Conservation (phyloP, 1,140 invertebrate species). For the Campoletis sonorensis region DNA sequence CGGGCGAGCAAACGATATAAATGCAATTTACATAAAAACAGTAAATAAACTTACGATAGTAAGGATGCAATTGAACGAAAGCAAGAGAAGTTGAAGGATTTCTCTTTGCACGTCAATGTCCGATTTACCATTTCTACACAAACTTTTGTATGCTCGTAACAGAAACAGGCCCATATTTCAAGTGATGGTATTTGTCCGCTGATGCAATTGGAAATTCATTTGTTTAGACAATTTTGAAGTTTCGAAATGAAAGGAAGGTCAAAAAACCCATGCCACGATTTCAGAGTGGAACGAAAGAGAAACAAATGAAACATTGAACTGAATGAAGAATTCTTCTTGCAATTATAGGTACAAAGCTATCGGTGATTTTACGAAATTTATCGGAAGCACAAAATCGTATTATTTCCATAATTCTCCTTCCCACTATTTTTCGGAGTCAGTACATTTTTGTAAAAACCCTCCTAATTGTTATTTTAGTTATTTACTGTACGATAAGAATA, state of each 20-base stretch:
- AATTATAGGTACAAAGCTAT: no score
- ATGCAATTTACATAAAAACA: conserved; percentile 3
- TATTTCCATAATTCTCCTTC: no score
- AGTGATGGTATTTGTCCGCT: background rate
- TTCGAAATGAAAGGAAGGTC: conserved; percentile 12
- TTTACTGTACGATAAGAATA: no score
- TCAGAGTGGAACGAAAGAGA: conserved; percentile 9
- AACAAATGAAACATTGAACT: no score
- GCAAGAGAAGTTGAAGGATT: conserved; percentile 22
- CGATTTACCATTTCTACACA: conserved; percentile 22
- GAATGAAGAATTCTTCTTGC: no score
- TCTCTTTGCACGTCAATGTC: conserved; percentile 44
- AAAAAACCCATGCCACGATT: background rate
- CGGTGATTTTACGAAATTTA: no score
- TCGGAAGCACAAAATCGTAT: no score
- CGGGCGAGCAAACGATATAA: background rate
- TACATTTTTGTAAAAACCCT: no score
- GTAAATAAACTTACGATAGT: background rate
- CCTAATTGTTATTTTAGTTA: no score
- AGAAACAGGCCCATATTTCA: conserved; percentile 6
- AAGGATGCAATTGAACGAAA: conserved; percentile 25
- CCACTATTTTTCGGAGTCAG: no score
- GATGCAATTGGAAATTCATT: conserved; percentile 34
- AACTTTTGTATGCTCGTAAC: background rate
- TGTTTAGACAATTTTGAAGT: background rate